Percentiles rank a stretch among this genome's conserved stretches.
These are phyloP conservation scores for Porites rus DNA, from an alignment of 92 coral and sea anemone species.

Conservation along the genomic window DNA sequence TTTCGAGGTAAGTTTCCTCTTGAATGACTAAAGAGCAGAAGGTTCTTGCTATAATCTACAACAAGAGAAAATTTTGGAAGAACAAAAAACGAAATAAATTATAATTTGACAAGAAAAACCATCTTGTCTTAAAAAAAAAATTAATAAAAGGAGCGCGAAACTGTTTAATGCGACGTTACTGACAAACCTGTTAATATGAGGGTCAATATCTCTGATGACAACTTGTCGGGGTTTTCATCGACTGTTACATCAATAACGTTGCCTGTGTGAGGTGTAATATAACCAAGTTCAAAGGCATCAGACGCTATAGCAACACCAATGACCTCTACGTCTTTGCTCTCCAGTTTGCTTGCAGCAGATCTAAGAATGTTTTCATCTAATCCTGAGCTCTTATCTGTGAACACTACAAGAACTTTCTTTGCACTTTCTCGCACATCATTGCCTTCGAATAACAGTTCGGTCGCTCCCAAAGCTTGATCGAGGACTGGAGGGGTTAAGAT, in stretches of 20 bases:
- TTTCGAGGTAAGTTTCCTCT: too few species aligned
- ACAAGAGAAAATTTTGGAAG: too few species aligned
- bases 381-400: conserved; percentile 74
- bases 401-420: conserved; percentile 81
- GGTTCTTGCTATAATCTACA: too few species aligned
- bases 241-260: conserved; percentile 67
- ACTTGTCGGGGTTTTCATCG: conserved; percentile 53
- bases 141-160: too few species aligned
- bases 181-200: conserved; percentile 36
- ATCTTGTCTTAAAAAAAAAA: too few species aligned
- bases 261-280: conserved; percentile 49
- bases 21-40: too few species aligned
- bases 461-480: conserved; percentile 70
- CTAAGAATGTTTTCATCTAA: conserved; percentile 49
- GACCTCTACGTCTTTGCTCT: conserved; percentile 52
- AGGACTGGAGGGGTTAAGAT: conserved; percentile 47
- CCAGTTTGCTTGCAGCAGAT: conserved; percentile 48
- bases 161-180: not conserved
- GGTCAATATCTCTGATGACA: conserved; percentile 25
- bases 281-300: conserved; percentile 46
- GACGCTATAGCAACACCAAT: conserved; percentile 69
- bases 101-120: too few species aligned
- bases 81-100: too few species aligned
- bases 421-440: conserved; percentile 69
- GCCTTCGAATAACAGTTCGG: conserved; percentile 70